A percentile compares a stretch with the other conserved stretches of the same genome.
Conservation (phyloP, 2,113 vertebrate species). For the Menidia beryllina region DNA sequence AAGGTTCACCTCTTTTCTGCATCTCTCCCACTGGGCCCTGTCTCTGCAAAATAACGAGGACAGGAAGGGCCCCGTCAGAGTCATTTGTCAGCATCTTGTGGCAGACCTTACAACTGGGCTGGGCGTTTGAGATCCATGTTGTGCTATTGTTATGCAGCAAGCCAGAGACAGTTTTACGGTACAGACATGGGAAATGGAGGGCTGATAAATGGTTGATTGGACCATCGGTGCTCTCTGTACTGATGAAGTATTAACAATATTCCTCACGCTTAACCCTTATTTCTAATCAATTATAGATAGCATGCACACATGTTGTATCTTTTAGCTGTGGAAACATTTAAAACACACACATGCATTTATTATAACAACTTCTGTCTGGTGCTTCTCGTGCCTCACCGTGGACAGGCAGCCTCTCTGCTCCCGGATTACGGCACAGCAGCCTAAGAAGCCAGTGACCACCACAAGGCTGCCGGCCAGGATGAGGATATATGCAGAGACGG, state of each 20-base stretch:
- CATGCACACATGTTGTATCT: neutral
- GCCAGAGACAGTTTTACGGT: neutral
- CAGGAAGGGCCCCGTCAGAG: constrained; percentile 46
- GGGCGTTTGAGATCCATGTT: constrained; percentile 12
- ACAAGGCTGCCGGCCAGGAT: constrained; percentile 86
- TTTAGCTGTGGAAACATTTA: too few species aligned
- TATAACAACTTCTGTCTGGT: neutral
- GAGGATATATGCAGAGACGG: constrained; percentile 87
- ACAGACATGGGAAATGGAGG: neutral
- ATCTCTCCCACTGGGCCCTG: constrained; percentile 41
- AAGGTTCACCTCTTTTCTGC: constrained; percentile 60
- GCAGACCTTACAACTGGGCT: constrained; percentile 15
- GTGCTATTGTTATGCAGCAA: neutral
- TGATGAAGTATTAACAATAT: neutral
- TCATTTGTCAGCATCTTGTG: constrained; percentile 52
- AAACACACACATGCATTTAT: neutral
- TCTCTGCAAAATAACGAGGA: constrained; percentile 71
- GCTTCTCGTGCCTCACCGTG: constrained; percentile 74
- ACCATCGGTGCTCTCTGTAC: neutral
- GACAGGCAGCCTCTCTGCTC: constrained; percentile 87
- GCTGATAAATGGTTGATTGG: neutral
- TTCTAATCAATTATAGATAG: neutral
- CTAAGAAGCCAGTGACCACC: constrained; percentile 87
- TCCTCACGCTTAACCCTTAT: too few species aligned
- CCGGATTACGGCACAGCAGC: constrained; percentile 85